A percentile compares a stretch with the other conserved stretches of the same genome.
These are phyloP conservation scores for Coptodon bakossiorum DNA, from an alignment of 2,113 vertebrate genomes.

Conservation along the genomic window DNA sequence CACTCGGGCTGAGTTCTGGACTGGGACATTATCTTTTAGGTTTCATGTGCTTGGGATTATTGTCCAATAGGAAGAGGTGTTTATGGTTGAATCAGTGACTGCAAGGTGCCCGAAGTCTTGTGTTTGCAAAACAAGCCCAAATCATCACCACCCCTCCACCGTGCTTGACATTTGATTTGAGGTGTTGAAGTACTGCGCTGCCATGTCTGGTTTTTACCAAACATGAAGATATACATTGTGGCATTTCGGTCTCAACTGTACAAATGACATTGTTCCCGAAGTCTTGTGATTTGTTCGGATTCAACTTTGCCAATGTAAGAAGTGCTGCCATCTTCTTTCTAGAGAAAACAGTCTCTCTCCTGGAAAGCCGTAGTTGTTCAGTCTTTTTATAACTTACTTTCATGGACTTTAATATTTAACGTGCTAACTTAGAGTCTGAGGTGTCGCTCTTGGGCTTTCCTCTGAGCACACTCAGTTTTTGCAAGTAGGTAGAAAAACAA, in stretches of 20 bases:
- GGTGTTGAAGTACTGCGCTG: neutral
- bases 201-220: neutral
- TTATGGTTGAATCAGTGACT: neutral
- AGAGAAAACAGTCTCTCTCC: neutral
- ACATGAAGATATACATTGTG: neutral
- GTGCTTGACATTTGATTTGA: neutral
- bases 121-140: neutral
- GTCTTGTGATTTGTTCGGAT: neutral
- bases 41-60: neutral
- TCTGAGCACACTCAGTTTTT: neutral
- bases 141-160: neutral
- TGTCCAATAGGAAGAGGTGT: neutral
- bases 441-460: neutral
- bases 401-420: neutral
- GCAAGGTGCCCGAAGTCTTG: neutral
- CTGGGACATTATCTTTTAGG: neutral
- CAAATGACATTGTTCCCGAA: neutral
- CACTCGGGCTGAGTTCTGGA: neutral
- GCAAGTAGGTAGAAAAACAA: neutral
- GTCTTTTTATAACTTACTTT: neutral
- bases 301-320: neutral
- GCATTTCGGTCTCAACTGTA: neutral
- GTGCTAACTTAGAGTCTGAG: neutral
- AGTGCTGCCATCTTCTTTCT: neutral
- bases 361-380: neutral